Evolutionary conservation across 2,797 vertebrate species (phyloP).

Genomic region (Morelia viridis): DNA sequence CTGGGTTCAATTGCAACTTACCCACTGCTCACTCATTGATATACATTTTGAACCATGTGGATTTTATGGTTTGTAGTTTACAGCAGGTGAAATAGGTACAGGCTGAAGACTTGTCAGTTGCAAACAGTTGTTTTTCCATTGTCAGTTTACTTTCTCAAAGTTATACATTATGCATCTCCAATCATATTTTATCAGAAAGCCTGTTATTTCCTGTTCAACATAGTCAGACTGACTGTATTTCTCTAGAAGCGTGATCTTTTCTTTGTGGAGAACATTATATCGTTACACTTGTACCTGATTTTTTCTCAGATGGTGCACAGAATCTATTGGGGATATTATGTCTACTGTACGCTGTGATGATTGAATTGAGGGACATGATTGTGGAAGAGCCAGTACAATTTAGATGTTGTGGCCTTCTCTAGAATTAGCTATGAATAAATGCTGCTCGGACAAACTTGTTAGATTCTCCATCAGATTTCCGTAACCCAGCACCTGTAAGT

Average conservation of each 20-base stretch:
- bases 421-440: not conserved
- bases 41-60: not conserved
- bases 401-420: not conserved
- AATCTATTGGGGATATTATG: not conserved
- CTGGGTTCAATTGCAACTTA: not conserved
- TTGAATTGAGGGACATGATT: rapidly evolving
- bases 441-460: not conserved
- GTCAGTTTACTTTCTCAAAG: not conserved
- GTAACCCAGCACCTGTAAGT: not conserved
- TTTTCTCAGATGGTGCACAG: not conserved
- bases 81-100: not conserved
- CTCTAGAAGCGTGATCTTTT: not conserved
- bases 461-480: not conserved
- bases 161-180: not conserved
- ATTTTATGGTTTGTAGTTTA: not conserved
- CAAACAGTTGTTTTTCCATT: not conserved
- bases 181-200: not conserved
- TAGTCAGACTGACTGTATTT: not conserved
- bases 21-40: not conserved
- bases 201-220: not conserved
- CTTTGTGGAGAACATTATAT: not conserved
- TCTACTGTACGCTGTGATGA: not conserved
- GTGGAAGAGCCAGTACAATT: not conserved
- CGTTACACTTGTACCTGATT: not conserved
- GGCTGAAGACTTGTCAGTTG: not conserved